phyloP scores from a whole-genome alignment of 2,888 invertebrate species.

The Agrotis puta region DNA sequence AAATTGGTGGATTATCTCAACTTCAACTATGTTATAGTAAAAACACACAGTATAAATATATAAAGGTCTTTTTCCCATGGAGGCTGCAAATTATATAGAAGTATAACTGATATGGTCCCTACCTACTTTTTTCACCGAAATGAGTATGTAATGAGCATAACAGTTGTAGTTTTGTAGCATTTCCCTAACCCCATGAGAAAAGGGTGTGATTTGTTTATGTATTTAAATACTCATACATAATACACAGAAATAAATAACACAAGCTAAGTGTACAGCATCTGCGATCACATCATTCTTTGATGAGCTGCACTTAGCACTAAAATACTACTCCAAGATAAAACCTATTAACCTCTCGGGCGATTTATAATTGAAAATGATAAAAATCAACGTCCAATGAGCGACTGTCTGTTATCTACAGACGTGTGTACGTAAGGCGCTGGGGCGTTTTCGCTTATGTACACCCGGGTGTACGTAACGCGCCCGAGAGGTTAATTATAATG shows the following conservation, averaged over 20 bases:
- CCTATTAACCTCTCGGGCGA: too few species aligned
- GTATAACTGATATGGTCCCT: neutral
- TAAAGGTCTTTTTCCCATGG: neutral
- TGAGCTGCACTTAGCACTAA: neutral
- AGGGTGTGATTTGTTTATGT: neutral
- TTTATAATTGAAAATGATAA: too few species aligned
- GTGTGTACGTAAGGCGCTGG: too few species aligned
- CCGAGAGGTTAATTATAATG: too few species aligned
- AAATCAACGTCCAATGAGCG: too few species aligned
- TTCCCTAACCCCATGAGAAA: neutral
- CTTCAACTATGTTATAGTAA: neutral
- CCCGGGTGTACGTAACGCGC: too few species aligned
- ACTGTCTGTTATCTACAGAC: too few species aligned
- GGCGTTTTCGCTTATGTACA: too few species aligned
- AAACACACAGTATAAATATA: neutral
- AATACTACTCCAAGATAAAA: too few species aligned
- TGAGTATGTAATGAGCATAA: neutral
- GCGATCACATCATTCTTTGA: neutral
- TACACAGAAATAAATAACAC: neutral
- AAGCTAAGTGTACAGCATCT: neutral
- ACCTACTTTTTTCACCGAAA: neutral
- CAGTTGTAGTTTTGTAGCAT: too few species aligned
- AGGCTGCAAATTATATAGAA: neutral
- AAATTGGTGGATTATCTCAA: neutral
- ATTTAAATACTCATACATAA: neutral